These are phyloP conservation scores for Galeopsomyia nigrocyanea DNA, from an alignment of 2,888 invertebrate genomes.

Conservation along the genomic window DNA sequence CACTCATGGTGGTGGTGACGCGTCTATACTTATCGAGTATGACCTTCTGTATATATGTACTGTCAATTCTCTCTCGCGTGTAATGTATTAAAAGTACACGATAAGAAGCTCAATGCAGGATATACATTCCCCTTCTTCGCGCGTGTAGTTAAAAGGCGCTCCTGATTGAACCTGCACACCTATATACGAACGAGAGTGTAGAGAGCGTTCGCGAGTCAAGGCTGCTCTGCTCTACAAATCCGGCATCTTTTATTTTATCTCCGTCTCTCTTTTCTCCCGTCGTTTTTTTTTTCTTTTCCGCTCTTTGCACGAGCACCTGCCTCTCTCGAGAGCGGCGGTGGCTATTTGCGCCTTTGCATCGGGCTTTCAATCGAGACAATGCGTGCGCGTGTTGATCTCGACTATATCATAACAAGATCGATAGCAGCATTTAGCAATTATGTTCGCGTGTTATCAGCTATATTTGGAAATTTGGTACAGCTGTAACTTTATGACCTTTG, in stretches of 20 bases:
- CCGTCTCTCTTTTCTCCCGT: slow-evolving; percentile 11
- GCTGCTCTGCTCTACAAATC: slow-evolving; percentile 46
- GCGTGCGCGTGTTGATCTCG: too few relatives aligned
- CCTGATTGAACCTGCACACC: slow-evolving; percentile 32
- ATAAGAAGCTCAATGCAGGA: slow-evolving; percentile 44
- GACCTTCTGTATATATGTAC: slow-evolving; percentile 16
- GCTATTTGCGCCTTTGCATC: not conserved
- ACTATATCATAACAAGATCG: too few relatives aligned
- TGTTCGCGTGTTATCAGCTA: too few relatives aligned
- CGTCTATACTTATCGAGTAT: not conserved
- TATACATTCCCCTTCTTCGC: slow-evolving; percentile 40
- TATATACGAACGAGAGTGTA: slow-evolving; percentile 36
- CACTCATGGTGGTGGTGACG: too few relatives aligned
- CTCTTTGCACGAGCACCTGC: not conserved
- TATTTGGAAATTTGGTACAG: too few relatives aligned
- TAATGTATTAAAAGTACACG: not conserved
- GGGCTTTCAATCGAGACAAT: not conserved
- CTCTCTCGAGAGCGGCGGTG: not conserved
- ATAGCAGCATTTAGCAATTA: too few relatives aligned
- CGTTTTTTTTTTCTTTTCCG: slow-evolving; percentile 5
- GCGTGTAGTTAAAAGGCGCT: not conserved
- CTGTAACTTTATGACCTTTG: too few relatives aligned
- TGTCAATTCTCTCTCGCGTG: not conserved
- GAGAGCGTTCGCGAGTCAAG: slow-evolving; percentile 39
- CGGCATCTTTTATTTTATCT: slow-evolving; percentile 38